Percentiles rank a stretch among this genome's conserved stretches.
These are phyloP conservation scores for Vespertilio murinus DNA, from an alignment of 2,797 vertebrate species.

Conservation along the genomic window DNA sequence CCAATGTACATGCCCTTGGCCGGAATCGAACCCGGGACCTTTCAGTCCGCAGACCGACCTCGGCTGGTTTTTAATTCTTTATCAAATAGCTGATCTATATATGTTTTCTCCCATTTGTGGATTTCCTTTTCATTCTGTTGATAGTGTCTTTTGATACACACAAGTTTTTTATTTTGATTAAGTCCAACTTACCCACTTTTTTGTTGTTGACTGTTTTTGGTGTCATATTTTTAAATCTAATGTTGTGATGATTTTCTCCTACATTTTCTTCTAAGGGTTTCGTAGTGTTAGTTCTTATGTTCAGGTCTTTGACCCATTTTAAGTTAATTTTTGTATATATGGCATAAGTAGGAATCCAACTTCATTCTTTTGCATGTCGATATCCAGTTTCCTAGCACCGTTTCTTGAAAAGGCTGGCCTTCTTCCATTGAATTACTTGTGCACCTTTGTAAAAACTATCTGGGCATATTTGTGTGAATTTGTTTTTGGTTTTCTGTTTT, in stretches of 20 bases:
- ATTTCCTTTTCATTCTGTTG: slow-evolving; percentile 7
- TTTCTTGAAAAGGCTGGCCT: background rate
- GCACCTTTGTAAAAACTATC: background rate
- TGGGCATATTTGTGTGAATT: background rate
- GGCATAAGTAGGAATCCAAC: background rate
- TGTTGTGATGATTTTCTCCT: background rate
- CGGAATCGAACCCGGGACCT: too few relatives aligned
- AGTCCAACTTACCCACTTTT: background rate
- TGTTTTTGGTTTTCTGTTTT: slow-evolving; percentile 25
- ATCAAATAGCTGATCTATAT: background rate
- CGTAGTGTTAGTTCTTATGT: background rate
- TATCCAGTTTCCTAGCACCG: background rate
- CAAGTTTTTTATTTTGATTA: slow-evolving; percentile 14
- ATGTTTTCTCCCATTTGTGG: slow-evolving; percentile 4
- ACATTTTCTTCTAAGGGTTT: background rate
- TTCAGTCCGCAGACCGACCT: too few relatives aligned
- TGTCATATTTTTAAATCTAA: background rate
- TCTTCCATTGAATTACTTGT: background rate
- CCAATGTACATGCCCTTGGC: too few relatives aligned
- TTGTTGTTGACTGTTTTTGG: background rate
- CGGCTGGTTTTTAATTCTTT: background rate
- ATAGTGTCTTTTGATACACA: background rate
- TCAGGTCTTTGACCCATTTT: slow-evolving; percentile 4
- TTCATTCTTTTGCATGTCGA: background rate
- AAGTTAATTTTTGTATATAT: background rate